Evolutionary conservation across 2,888 invertebrate species (phyloP).

Genomic region (Melinopterus prodromus): DNA sequence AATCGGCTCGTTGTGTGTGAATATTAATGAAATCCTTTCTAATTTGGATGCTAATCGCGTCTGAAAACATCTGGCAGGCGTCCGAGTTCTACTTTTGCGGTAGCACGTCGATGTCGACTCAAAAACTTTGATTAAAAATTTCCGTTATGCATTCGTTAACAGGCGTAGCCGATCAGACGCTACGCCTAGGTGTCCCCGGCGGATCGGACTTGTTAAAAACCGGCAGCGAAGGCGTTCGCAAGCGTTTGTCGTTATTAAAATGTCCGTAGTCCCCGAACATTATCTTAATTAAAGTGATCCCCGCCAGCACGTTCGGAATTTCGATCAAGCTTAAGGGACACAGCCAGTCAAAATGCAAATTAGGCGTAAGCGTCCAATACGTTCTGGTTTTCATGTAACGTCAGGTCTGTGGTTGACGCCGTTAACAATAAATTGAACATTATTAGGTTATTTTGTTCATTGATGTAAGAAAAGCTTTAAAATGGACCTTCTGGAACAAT

Average conservation of each 20-base stretch:
- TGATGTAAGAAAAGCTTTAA: too few relatives aligned
- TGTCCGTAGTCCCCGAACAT: slow-evolving; percentile 6
- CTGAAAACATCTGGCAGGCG: slow-evolving; percentile 20
- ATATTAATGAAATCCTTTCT: slow-evolving; percentile 24
- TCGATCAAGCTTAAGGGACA: background rate
- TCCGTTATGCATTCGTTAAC: slow-evolving; percentile 24
- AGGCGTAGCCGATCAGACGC: background rate
- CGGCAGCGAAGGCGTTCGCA: background rate
- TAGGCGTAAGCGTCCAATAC: background rate
- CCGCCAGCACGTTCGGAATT: background rate
- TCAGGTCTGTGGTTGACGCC: background rate
- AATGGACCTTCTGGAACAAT: too few relatives aligned
- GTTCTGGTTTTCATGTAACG: background rate
- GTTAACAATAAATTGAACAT: too few relatives aligned
- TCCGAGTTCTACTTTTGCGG: background rate
- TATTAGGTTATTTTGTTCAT: too few relatives aligned
- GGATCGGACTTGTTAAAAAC: slow-evolving; percentile 16
- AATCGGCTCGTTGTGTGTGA: slow-evolving; percentile 13
- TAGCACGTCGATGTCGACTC: slow-evolving; percentile 7
- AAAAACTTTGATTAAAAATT: slow-evolving; percentile 25
- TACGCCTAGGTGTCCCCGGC: background rate
- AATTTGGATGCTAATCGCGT: slow-evolving; percentile 26
- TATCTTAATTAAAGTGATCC: slow-evolving; percentile 22
- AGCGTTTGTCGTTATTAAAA: slow-evolving; percentile 6
- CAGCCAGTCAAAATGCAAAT: background rate